phyloP scores from a whole-genome alignment of 2,113 vertebrate species.

The Atrichornis clamosus region DNA sequence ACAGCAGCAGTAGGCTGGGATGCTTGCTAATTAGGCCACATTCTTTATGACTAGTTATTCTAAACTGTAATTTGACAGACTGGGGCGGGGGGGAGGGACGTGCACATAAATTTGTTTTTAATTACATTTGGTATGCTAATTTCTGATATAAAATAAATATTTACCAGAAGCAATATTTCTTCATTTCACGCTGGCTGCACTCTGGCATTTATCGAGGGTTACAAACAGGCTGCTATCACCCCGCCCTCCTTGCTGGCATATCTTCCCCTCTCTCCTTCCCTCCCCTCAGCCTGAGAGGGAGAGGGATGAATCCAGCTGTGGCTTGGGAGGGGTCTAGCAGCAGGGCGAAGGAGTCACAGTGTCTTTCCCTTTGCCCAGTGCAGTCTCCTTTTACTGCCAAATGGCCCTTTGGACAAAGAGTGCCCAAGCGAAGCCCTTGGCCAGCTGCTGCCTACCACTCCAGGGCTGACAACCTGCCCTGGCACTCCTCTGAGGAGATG shows the following conservation, averaged over 20 bases:
- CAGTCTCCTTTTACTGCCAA: background rate
- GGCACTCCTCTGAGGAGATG: background rate
- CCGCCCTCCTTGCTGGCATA: background rate
- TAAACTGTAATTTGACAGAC: constrained; percentile 73
- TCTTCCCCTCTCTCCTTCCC: background rate
- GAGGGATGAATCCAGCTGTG: background rate
- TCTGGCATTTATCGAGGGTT: constrained; percentile 70
- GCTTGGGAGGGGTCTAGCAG: background rate
- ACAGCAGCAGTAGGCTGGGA: constrained; percentile 35
- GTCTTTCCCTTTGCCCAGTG: background rate
- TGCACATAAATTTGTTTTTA: constrained; percentile 76
- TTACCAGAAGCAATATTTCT: constrained; percentile 80
- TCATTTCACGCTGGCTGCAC: constrained; percentile 82
- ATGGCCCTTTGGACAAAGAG: background rate
- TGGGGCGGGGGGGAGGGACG: constrained; percentile 14
- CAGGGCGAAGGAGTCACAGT: background rate
- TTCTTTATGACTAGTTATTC: constrained; percentile 73
- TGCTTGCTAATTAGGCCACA: constrained; percentile 74
- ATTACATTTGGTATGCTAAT: constrained; percentile 89
- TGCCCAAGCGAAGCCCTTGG: background rate
- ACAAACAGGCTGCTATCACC: constrained; percentile 61
- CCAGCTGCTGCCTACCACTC: background rate
- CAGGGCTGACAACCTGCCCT: background rate
- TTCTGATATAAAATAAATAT: constrained; percentile 87
- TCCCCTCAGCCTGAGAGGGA: background rate